Evolutionary conservation across 2,113 vertebrate genomes (phyloP).

Genomic region (Chascanopsetta lugubris): DNA sequence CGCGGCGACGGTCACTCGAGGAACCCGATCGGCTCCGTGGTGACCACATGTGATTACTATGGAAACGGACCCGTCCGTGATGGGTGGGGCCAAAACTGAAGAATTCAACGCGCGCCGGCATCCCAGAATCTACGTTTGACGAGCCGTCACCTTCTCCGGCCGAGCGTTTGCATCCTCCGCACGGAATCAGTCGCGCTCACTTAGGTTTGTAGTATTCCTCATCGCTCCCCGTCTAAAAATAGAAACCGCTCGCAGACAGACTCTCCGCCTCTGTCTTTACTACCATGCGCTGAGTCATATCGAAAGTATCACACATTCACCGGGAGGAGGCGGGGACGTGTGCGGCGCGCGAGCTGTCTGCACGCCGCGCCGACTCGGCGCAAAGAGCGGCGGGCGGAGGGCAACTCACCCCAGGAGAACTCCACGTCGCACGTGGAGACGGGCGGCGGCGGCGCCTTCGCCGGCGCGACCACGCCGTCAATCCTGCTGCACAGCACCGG

Average conservation of each 20-base stretch:
- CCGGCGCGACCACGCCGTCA: conserved; percentile 63
- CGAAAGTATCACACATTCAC: conserved; percentile 16
- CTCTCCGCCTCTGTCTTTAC: background rate
- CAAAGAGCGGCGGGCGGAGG: conserved; percentile 1
- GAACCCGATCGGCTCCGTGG: conserved; percentile 9
- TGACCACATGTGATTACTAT: background rate
- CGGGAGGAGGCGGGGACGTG: background rate
- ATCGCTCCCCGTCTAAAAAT: conserved; percentile 19
- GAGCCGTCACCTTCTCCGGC: background rate
- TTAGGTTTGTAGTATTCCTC: background rate
- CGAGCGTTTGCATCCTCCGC: background rate
- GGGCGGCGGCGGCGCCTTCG: conserved; percentile 55
- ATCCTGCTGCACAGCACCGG: conserved; percentile 70
- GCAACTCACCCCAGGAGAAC: conserved; percentile 59
- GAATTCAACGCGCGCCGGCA: too few relatives aligned
- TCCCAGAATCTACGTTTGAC: conserved; percentile 15
- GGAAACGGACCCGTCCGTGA: conserved; percentile 1
- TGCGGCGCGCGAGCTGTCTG: background rate
- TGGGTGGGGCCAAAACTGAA: too few relatives aligned
- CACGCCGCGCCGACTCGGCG: background rate
- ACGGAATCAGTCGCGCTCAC: background rate
- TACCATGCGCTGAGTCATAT: conserved; percentile 30
- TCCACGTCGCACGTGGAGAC: conserved; percentile 26
- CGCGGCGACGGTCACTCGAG: background rate
- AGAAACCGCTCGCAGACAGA: conserved; percentile 10